These are phyloP conservation scores for Achlya flavicornis DNA, from an alignment of 2,888 invertebrate genomes.

Conservation along the genomic window DNA sequence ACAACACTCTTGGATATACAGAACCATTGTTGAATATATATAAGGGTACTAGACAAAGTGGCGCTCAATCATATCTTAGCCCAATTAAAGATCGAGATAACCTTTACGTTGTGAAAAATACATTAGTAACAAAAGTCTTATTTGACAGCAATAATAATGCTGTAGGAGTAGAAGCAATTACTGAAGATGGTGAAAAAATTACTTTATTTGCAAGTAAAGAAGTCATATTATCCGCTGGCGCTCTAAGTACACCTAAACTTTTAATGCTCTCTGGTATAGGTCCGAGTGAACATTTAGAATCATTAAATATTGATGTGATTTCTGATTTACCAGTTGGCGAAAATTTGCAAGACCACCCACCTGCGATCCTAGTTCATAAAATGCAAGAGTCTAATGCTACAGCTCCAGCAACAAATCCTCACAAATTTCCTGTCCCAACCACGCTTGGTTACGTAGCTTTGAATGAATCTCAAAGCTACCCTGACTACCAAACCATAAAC, in stretches of 20 bases:
- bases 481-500: slow-evolving; percentile 25
- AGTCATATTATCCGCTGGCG: slow-evolving; percentile 63
- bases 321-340: slow-evolving; percentile 59
- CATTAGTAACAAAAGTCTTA: slow-evolving; percentile 67
- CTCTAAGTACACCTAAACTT: slow-evolving; percentile 64
- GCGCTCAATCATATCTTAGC: slow-evolving; percentile 87
- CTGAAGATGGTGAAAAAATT: slow-evolving; percentile 35
- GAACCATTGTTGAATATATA: slow-evolving; percentile 68
- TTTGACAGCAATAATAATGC: slow-evolving; percentile 64
- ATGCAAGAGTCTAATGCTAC: slow-evolving; percentile 8
- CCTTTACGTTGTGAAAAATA: slow-evolving; percentile 57
- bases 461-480: slow-evolving; percentile 19
- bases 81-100: slow-evolving; percentile 50
- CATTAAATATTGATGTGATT: slow-evolving; percentile 48
- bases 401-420: not conserved
- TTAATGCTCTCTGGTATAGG: slow-evolving; percentile 70
- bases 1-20: slow-evolving; percentile 42
- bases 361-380: slow-evolving; percentile 14
- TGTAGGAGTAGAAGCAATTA: slow-evolving; percentile 57
- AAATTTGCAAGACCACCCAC: slow-evolving; percentile 65
- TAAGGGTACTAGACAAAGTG: slow-evolving; percentile 88
- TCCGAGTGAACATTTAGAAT: slow-evolving; percentile 47
- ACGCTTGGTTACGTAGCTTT: slow-evolving; percentile 28
- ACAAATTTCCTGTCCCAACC: slow-evolving; percentile 25
- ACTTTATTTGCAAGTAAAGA: slow-evolving; percentile 46